A percentile compares a stretch with the other conserved stretches of the same genome.
These are phyloP conservation scores for Conistra vaccinii DNA, from an alignment of 2,888 invertebrate species.

Conservation along the genomic window DNA sequence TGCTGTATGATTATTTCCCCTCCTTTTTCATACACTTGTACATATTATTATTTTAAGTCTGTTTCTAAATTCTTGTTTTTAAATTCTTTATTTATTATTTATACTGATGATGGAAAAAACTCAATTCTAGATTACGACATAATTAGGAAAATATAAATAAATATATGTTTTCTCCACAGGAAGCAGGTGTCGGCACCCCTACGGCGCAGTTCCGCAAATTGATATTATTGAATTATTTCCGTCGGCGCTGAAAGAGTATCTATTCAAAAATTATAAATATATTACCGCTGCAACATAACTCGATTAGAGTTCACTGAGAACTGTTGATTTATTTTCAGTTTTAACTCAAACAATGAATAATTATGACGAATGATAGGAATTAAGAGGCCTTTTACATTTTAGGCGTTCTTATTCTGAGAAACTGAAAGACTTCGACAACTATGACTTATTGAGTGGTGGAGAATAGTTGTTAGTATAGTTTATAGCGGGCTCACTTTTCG, in stretches of 20 bases:
- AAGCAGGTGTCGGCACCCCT: constrained; percentile 6
- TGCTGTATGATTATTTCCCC: neutral
- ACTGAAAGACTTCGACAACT: no score
- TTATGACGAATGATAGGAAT: neutral
- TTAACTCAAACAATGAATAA: neutral
- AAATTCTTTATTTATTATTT: no score
- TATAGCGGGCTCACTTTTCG: no score
- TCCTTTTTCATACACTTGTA: neutral
- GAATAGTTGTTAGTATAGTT: no score
- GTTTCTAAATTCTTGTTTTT: no score
- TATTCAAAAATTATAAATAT: constrained; percentile 26
- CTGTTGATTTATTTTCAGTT: constrained; percentile 6
- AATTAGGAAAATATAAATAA: constrained; percentile 2
- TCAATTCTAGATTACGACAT: neutral
- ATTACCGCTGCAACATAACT: neutral
- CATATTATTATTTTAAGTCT: no score
- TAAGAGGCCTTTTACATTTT: neutral
- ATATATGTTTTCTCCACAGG: neutral
- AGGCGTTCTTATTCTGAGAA: no score
- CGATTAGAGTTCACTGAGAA: neutral
- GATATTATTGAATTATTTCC: constrained; percentile 41
- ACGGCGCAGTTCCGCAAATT: neutral
- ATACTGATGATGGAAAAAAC: neutral
- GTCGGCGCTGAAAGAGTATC: neutral
- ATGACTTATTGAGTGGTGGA: no score